phyloP scores from a whole-genome alignment of 2,113 vertebrate species.

The Phalacrocorax aristotelis region DNA sequence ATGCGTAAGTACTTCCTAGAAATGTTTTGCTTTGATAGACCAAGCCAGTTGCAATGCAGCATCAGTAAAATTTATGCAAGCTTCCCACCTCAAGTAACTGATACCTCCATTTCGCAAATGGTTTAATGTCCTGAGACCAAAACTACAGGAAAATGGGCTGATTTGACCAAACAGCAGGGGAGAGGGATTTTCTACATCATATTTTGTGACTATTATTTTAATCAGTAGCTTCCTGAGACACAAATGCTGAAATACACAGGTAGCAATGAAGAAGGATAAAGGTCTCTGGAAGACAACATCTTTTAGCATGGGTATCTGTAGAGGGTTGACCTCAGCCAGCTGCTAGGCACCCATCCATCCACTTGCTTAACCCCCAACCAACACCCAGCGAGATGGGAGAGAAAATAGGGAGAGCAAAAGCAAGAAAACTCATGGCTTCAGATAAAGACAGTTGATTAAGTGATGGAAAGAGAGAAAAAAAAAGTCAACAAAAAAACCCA shows the following conservation, averaged over 20 bases:
- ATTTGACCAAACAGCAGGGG: neutral
- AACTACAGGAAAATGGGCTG: neutral
- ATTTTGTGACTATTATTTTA: neutral
- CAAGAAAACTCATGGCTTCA: neutral
- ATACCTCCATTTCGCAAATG: neutral
- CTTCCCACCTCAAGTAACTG: neutral
- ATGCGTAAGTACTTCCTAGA: slow-evolving; percentile 90
- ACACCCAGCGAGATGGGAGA: neutral
- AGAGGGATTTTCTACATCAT: neutral
- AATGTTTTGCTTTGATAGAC: slow-evolving; percentile 21
- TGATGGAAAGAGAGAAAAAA: neutral
- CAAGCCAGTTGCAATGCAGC: slow-evolving; percentile 9
- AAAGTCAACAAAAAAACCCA: neutral
- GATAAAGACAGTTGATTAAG: neutral
- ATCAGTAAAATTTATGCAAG: neutral
- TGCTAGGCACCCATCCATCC: neutral
- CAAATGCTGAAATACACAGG: neutral
- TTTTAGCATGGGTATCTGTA: neutral
- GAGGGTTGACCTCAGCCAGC: neutral
- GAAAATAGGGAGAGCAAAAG: neutral
- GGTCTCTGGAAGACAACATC: neutral
- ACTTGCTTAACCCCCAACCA: neutral
- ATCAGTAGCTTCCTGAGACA: neutral
- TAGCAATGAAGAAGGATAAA: neutral
- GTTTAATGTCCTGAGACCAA: neutral